Percentiles rank a stretch among this genome's conserved stretches.
These are phyloP conservation scores for Copsychus sechellarum DNA, from an alignment of 2,113 vertebrate genomes.

Conservation along the genomic window DNA sequence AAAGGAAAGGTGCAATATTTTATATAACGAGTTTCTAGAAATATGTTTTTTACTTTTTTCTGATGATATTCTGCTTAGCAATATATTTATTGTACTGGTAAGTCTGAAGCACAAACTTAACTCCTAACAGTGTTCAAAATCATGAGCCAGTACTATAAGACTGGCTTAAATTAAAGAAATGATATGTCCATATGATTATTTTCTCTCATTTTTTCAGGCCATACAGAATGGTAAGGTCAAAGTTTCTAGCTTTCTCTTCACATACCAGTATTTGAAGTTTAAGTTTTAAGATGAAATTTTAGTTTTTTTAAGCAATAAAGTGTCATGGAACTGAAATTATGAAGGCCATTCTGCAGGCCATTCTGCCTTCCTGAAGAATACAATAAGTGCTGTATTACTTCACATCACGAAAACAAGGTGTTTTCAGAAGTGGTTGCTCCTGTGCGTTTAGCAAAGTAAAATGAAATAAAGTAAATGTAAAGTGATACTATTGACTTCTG, in stretches of 20 bases:
- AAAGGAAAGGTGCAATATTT: neutral
- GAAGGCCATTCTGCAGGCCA: neutral
- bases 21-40: neutral
- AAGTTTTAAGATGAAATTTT: neutral
- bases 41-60: neutral
- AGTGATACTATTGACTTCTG: neutral
- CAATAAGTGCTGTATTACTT: neutral
- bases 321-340: neutral
- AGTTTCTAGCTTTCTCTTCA: neutral
- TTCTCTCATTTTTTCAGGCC: neutral
- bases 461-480: neutral
- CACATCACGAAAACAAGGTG: neutral
- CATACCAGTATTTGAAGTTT: neutral
- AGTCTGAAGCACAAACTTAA: neutral
- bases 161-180: neutral
- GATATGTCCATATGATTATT: neutral
- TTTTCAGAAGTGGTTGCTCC: neutral
- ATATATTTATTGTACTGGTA: neutral
- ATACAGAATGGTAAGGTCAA: neutral
- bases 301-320: neutral
- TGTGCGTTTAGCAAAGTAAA: neutral
- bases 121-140: neutral
- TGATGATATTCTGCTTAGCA: neutral
- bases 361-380: neutral
- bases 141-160: neutral